Base-by-base conservation (phyloP, 1,140 invertebrate genomes). In the Ectropis grisescens region DNA sequence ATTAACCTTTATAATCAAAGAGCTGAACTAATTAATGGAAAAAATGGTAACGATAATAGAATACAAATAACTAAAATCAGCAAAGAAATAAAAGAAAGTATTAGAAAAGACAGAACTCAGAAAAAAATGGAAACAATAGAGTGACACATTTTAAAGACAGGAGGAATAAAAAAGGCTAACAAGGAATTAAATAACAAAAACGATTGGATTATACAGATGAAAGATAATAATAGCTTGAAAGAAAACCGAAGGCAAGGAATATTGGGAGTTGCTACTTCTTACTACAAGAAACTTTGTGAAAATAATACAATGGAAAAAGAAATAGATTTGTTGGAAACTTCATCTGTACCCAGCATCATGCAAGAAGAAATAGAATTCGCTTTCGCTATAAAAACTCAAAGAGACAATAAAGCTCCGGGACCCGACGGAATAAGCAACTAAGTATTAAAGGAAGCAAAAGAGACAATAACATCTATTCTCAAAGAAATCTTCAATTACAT, bases 361-460 rank as follows among this genome's bases (percentile, higher is more conserved):
- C 35, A 45, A 11, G 28, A 8, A n/a, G 43, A 56, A 51, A 26
- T 45, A 2, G 35, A 30, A 26, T 19, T 16, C 16, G 7, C 27
- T 30, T 15, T 15, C 15, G 27, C 29, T 41, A 29, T 37, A 37
- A 14, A 33, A 4, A 29, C 11, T 8, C 22, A 24, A 30, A 48
- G 35, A 15, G 30, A 31, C 9, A 35, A 46, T 2, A 71, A 62
- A 31, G 45, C 50, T 14, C 30, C 47, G 6, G 61, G 55, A 30
- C 42, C 38, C 5, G 57, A 61, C 29, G 53, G 48, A 1, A 57
- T 61, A 35, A 50, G 9, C 15, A 57, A 60, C 15, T 47, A 59
- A 30, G 33, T 57, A 5, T 33, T 57, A 41, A 57, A 16, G 24
- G 22, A 39, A 15, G 29, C 24, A 0, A 47, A 44, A 10, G 24